Percentiles rank a stretch among this genome's conserved stretches.
Conservation (phyloP, 1,140 invertebrate genomes). For the Rhizoglyphus robini region DNA sequence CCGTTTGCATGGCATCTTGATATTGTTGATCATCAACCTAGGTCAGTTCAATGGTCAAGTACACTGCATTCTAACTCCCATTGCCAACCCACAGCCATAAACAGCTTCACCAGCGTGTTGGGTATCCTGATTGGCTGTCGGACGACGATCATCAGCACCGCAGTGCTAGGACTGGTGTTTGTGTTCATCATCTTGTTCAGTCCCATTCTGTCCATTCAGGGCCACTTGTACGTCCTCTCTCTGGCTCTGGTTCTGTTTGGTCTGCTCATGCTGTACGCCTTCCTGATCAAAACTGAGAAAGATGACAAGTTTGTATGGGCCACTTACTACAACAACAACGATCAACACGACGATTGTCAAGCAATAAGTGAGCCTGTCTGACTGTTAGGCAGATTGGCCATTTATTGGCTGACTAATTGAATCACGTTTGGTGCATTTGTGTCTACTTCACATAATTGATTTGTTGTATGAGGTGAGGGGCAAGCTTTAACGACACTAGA, state of each 20-base stretch:
- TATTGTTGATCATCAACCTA: background rate
- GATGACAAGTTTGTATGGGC: background rate
- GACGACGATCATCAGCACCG: conserved; percentile 2
- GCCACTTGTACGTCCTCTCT: background rate
- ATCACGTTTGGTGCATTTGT: no score
- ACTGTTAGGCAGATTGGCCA: no score
- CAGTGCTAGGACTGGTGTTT: background rate
- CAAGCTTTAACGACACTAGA: conserved; percentile 44
- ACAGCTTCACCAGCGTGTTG: background rate
- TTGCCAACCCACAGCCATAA: background rate
- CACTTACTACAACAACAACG: background rate
- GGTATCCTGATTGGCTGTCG: conserved; percentile 5
- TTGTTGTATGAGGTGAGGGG: background rate
- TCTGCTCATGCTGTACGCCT: background rate
- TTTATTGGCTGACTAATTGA: no score
- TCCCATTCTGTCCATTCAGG: background rate
- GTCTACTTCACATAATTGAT: background rate
- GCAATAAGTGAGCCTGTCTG: no score
- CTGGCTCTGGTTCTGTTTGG: background rate
- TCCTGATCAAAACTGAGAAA: background rate
- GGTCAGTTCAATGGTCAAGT: background rate
- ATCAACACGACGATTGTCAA: no score
- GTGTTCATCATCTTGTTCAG: background rate
- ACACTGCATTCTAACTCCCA: background rate
- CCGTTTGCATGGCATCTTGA: background rate